phyloP scores from a whole-genome alignment of 2,888 invertebrate species.

The Onthophagus sagittarius region DNA sequence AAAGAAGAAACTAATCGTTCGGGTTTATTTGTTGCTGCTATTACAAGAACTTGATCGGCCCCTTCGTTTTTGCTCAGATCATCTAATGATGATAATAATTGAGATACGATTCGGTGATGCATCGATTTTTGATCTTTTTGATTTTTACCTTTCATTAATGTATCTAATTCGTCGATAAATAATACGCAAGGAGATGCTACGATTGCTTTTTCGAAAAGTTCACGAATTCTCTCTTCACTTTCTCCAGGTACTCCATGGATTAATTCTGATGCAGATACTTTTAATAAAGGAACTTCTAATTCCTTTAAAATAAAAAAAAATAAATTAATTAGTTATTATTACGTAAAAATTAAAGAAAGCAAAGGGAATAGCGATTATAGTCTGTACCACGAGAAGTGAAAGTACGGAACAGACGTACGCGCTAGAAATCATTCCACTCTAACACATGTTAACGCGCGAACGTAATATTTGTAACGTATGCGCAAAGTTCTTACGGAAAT shows the following conservation, averaged over 20 bases:
- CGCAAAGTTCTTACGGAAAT: no score
- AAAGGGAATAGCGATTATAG: no score
- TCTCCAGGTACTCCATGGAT: constrained; percentile 94
- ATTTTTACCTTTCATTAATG: constrained; percentile 81
- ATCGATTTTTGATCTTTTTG: constrained; percentile 90
- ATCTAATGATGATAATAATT: constrained; percentile 86
- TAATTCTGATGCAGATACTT: constrained; percentile 87
- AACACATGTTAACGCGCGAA: no score
- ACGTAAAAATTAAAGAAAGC: no score
- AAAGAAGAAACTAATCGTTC: constrained; percentile 91
- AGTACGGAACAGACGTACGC: no score
- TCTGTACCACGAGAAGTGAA: no score
- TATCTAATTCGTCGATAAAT: constrained; percentile 96
- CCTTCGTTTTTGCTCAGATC: constrained; percentile 54
- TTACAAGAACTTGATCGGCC: constrained; percentile 69
- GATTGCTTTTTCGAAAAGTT: constrained; percentile 82
- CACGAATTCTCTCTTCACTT: constrained; percentile 88
- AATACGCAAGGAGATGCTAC: constrained; percentile 75
- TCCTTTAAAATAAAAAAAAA: constrained; percentile 54
- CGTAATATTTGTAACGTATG: no score
- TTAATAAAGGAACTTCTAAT: constrained; percentile 76
- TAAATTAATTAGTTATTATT: no score
- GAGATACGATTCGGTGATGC: constrained; percentile 93
- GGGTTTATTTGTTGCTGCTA: constrained; percentile 94
- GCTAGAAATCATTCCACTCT: no score